A percentile compares a stretch with the other conserved stretches of the same genome.
Conservation (phyloP, 2,113 vertebrate genomes). For the Pachypanchax playfairii region DNA sequence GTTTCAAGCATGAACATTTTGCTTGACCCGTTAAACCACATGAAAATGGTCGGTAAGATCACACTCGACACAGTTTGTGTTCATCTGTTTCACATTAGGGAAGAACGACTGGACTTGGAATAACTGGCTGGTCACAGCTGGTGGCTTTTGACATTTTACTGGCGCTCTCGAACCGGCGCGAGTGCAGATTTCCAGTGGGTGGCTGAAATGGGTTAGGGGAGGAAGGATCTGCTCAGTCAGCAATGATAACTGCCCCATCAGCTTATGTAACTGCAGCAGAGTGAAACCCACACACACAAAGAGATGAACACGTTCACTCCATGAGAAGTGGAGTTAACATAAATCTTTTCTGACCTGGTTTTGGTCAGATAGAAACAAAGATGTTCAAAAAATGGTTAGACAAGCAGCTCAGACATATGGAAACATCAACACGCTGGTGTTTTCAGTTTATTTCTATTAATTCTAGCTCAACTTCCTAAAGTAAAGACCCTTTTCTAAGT, state of each 20-base stretch:
- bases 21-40: slow-evolving; percentile 38
- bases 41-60: slow-evolving; percentile 24
- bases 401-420: slow-evolving; percentile 42
- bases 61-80: slow-evolving; percentile 22
- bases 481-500: neutral
- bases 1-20: slow-evolving; percentile 57
- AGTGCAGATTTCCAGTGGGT: slow-evolving; percentile 39
- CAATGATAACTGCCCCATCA: slow-evolving; percentile 58
- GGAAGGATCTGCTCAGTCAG: slow-evolving; percentile 48
- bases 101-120: slow-evolving; percentile 21
- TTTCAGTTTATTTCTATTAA: neutral
- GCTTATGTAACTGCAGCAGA: slow-evolving; percentile 45
- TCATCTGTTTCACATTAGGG: slow-evolving; percentile 26
- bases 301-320: slow-evolving; percentile 15
- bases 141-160: slow-evolving; percentile 38
- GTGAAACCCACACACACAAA: slow-evolving; percentile 40
- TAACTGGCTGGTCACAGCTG: slow-evolving; percentile 34
- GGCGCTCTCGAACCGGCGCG: slow-evolving; percentile 14
- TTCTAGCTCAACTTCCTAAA: neutral
- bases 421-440: neutral
- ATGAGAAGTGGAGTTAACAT: slow-evolving; percentile 25
- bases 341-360: slow-evolving; percentile 21
- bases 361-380: slow-evolving; percentile 13
- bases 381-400: slow-evolving; percentile 6
- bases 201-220: slow-evolving; percentile 19